Evolutionary conservation across 1,140 invertebrate species (phyloP), one percentile per base, ranked within the genome.

Genomic region (Trialeurodes vaporariorum): DNA sequence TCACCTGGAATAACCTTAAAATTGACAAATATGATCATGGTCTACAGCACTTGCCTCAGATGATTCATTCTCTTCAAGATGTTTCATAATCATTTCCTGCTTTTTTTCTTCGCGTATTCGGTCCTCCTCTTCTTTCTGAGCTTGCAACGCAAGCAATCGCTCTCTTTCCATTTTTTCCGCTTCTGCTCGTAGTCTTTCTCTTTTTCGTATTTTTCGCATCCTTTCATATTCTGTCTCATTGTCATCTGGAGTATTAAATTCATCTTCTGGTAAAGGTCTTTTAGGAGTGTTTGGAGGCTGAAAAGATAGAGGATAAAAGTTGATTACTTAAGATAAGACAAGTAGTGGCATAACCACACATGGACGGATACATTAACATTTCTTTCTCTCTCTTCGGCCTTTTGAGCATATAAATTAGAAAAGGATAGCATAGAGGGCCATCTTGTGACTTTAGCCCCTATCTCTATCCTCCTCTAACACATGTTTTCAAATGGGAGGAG

Each of bases 281-380:
- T 91, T 92, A 27, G 90, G 85, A 21, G 88, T 90, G 74, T 87
- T 89, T 61, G 86, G 84, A 22, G 90, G 90, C 89, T 92, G 71
- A 69, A 66, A 72, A 70, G 66, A 70, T 72, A 66, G 66, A 72
- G 68, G 63, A 68, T 62, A 64, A 66, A 66, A 63, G 62, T 27
- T 63, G 68, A 68, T 25, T 63, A 69, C 59, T 70, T 59, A 65
- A 27, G 26, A 68, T 67, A 17, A 68, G 23, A 27, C 12, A 1
- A 64, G 17, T 21, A 61, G n/a, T 21, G 17, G 1, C 2, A 1
- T 63, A 61, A 25, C 27, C 23, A 49, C 21, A 27, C 13, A 67
- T 23, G 13, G 25, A 1, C 9, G 1, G 40, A n/a, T 40, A 49
- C 17, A 58, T 27, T 34, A 58, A 58, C 24, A 59, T 22, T 24